A percentile compares a stretch with the other conserved stretches of the same genome.
Evolutionary conservation across 2,797 vertebrate genomes (phyloP).

Genomic region (Morus bassanus): DNA sequence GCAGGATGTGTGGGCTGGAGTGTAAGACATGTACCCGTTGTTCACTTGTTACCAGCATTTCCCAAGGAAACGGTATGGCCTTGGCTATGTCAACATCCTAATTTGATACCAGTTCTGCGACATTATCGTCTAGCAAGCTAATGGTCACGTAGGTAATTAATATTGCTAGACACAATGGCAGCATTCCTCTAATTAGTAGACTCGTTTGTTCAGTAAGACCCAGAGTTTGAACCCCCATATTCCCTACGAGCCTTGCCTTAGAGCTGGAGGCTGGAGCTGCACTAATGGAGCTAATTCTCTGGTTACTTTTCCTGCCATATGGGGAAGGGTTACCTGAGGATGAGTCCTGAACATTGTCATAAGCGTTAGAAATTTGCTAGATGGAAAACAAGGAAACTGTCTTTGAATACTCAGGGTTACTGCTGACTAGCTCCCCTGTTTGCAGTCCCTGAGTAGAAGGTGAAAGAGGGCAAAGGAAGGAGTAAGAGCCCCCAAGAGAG

Average conservation of each 20-base stretch:
- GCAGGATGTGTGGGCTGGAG: background rate
- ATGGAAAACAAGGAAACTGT: background rate
- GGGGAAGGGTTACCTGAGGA: background rate
- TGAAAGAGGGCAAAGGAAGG: background rate
- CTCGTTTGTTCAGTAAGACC: background rate
- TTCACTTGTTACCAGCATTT: background rate
- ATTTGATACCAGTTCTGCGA: background rate
- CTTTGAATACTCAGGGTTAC: background rate
- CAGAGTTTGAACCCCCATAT: background rate
- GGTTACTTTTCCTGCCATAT: background rate
- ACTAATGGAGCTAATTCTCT: background rate
- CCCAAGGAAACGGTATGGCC: background rate
- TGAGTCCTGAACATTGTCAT: background rate
- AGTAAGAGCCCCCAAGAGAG: background rate
- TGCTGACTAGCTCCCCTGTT: background rate
- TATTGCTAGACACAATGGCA: background rate
- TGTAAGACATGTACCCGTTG: fast-evolving
- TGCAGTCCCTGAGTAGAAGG: background rate
- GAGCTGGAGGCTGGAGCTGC: background rate
- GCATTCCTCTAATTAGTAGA: background rate
- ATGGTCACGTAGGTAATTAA: background rate
- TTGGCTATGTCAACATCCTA: background rate
- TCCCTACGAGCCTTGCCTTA: background rate
- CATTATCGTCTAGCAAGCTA: background rate
- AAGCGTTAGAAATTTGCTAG: background rate